A percentile compares a stretch with the other conserved stretches of the same genome.
phyloP scores from a whole-genome alignment of 2,888 invertebrate species.

The Andrena hattorfiana region DNA sequence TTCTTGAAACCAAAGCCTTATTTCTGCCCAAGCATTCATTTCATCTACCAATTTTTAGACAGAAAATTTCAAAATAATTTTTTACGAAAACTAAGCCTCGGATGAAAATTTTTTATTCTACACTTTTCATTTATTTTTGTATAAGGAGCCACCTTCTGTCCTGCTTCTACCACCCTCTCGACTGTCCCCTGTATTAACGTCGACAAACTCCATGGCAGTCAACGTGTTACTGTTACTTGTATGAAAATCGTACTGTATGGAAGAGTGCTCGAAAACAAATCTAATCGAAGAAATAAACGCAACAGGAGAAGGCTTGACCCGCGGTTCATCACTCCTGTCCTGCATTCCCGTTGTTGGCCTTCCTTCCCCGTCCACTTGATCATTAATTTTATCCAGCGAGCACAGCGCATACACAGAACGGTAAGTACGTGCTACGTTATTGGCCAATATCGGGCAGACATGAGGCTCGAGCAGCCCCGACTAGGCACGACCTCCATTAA shows the following conservation, averaged over 20 bases:
- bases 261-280: constrained; percentile 4
- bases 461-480: constrained; percentile 62
- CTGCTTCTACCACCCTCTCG: no score
- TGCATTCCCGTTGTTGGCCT: constrained; percentile 44
- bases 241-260: neutral
- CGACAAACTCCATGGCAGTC: constrained; percentile 12
- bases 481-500: constrained; percentile 77
- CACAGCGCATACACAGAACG: constrained; percentile 48
- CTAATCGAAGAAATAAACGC: constrained; percentile 55
- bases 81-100: no score
- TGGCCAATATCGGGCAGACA: constrained; percentile 68
- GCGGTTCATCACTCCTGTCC: constrained; percentile 57
- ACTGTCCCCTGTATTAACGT: neutral
- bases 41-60: no score
- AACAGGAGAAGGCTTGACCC: constrained; percentile 48
- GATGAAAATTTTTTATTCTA: no score
- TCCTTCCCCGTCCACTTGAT: constrained; percentile 38
- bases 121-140: no score
- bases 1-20: no score
- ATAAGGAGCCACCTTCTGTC: no score
- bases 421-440: constrained; percentile 72
- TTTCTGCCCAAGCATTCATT: no score
- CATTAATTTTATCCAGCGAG: constrained; percentile 64
- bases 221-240: constrained; percentile 7
- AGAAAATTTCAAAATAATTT: no score